These are phyloP conservation scores for Seira musarum DNA, from an alignment of 2,888 invertebrate genomes.

Conservation along the genomic window DNA sequence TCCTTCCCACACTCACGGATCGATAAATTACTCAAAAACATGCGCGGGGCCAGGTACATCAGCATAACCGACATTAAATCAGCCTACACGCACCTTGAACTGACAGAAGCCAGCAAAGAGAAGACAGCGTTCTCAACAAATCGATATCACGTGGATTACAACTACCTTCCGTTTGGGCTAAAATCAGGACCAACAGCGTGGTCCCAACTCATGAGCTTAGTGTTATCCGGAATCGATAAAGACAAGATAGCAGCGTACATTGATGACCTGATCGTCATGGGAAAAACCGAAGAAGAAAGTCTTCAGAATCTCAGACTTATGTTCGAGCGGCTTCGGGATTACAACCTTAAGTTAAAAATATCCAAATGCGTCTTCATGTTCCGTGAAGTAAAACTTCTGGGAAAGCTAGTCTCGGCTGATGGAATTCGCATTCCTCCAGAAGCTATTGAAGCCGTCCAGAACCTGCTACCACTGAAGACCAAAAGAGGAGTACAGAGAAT, in stretches of 20 bases:
- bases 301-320: neutral
- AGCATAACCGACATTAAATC: neutral
- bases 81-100: constrained; percentile 7
- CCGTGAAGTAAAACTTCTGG: constrained; percentile 3
- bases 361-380: constrained; percentile 35
- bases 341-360: constrained; percentile 13
- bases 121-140: constrained; percentile 3
- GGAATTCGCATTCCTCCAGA: constrained; percentile 36
- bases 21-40: neutral
- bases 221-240: neutral
- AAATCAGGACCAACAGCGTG: neutral
- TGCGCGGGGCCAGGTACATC: neutral
- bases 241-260: constrained; percentile 3
- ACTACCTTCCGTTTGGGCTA: constrained; percentile 5
- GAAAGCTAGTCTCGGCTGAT: constrained; percentile 3
- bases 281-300: neutral
- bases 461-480: constrained; percentile 37
- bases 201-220: neutral
- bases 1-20: constrained; percentile 6
- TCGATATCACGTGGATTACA: neutral
- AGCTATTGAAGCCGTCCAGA: constrained; percentile 36
- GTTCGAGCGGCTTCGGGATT: neutral
- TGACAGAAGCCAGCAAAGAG: constrained; percentile 11
- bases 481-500: constrained; percentile 22
- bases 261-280: constrained; percentile 10